A percentile compares a stretch with the other conserved stretches of the same genome.
phyloP scores from a whole-genome alignment of 2,888 invertebrate genomes.

The Temnothorax rugatulus region DNA sequence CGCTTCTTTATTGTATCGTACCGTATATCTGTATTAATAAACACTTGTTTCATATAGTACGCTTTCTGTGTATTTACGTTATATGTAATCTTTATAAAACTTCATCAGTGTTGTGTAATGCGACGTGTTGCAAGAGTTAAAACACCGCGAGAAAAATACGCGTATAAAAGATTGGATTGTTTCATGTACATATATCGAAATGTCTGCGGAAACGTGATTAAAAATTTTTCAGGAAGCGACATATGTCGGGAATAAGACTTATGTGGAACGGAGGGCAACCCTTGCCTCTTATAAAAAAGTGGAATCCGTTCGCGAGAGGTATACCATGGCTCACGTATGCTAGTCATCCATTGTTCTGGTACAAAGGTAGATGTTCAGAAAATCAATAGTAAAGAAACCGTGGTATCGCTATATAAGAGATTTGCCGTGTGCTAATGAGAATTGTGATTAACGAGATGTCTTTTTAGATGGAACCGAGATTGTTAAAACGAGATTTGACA shows the following conservation, averaged over 20 bases:
- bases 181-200: not conserved
- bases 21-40: constrained; percentile 4
- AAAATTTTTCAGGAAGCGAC: constrained; percentile 88
- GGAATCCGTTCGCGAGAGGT: constrained; percentile 94
- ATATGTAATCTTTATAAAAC: not conserved
- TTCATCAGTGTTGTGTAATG: not conserved
- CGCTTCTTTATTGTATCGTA: constrained; percentile 9
- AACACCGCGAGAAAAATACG: not conserved
- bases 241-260: constrained; percentile 91
- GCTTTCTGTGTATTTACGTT: constrained; percentile 12
- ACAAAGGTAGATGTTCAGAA: constrained; percentile 88
- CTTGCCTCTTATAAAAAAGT: constrained; percentile 90
- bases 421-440: not conserved
- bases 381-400: not conserved
- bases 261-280: constrained; percentile 93
- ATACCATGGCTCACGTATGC: constrained; percentile 93
- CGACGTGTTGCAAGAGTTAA: not conserved
- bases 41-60: not conserved
- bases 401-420: not conserved
- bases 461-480: constrained; percentile 72
- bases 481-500: constrained; percentile 80
- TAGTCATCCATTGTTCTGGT: constrained; percentile 93
- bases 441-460: constrained; percentile 19
- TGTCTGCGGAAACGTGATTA: not conserved
- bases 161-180: not conserved